Evolutionary conservation across 1,140 invertebrate genomes (phyloP).

Genomic region (Neodiprion virginianus): DNA sequence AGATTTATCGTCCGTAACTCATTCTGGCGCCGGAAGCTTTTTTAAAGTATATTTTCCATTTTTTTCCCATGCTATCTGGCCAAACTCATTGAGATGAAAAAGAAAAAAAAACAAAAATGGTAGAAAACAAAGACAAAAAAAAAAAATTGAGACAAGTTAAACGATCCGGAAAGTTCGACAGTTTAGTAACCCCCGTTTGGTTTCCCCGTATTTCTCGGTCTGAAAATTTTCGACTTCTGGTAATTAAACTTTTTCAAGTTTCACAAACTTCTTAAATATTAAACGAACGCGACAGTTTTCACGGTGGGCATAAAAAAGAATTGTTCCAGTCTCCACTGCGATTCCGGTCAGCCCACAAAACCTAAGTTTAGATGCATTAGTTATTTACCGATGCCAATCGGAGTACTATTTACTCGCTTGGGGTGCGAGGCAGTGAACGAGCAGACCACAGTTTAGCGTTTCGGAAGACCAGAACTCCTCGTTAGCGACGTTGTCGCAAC

Average conservation of each 20-base stretch:
- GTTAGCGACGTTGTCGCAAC: constrained; percentile 61
- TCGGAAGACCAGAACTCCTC: constrained; percentile 55
- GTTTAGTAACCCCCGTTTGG: background rate
- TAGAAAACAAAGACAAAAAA: background rate
- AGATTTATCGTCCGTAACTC: constrained; percentile 4
- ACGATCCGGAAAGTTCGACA: constrained; percentile 5
- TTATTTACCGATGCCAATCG: constrained; percentile 46
- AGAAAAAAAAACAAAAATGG: background rate
- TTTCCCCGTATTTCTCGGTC: too few relatives aligned
- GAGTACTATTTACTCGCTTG: constrained; percentile 56
- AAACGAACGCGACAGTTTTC: too few relatives aligned
- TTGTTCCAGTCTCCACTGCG: background rate
- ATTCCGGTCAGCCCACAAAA: background rate
- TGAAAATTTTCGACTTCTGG: too few relatives aligned
- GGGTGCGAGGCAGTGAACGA: constrained; percentile 4
- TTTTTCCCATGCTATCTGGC: background rate
- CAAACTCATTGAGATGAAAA: background rate
- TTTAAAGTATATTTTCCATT: background rate
- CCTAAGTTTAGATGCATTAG: constrained; percentile 6
- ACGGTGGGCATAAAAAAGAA: background rate
- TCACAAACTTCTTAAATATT: too few relatives aligned
- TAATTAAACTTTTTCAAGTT: too few relatives aligned
- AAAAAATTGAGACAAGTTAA: background rate
- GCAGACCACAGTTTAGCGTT: constrained; percentile 59
- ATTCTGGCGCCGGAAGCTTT: background rate